Evolutionary conservation across 2,113 vertebrate genomes (phyloP).

Genomic region (Tenebrosternarchus preto): DNA sequence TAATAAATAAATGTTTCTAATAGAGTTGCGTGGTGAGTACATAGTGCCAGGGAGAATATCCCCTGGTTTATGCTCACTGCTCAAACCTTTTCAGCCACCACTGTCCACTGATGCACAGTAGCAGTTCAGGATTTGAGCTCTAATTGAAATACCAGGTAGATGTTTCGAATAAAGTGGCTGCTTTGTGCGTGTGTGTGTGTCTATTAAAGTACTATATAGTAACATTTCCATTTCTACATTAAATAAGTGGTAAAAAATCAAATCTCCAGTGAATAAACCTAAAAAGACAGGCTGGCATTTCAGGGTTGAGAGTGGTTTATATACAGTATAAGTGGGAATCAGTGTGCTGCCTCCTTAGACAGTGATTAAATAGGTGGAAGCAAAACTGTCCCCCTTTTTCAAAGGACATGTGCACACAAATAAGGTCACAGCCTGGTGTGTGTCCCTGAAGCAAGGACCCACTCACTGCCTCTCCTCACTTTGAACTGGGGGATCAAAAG

Average conservation of each 20-base stretch:
- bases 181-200: too few relatives aligned
- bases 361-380: constrained; percentile 67
- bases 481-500: constrained; percentile 80
- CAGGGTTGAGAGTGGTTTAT: constrained; percentile 9
- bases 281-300: constrained; percentile 25
- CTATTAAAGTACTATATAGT: too few relatives aligned
- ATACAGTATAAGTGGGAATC: constrained; percentile 30
- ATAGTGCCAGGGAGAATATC: too few relatives aligned
- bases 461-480: constrained; percentile 60
- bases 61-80: too few relatives aligned
- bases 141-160: too few relatives aligned
- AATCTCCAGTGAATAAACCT: not conserved
- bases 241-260: constrained; percentile 25
- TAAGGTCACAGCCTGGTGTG: constrained; percentile 78
- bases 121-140: too few relatives aligned
- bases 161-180: too few relatives aligned
- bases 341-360: constrained; percentile 60
- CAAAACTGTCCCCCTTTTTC: constrained; percentile 73
- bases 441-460: constrained; percentile 55
- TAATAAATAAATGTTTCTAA: too few relatives aligned
- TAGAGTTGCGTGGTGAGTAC: too few relatives aligned
- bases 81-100: too few relatives aligned
- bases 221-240: not conserved
- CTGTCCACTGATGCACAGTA: too few relatives aligned
- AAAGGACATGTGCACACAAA: constrained; percentile 73